Conservation (phyloP, 2,113 vertebrate genomes). For the Malurus alboscapulatus region DNA sequence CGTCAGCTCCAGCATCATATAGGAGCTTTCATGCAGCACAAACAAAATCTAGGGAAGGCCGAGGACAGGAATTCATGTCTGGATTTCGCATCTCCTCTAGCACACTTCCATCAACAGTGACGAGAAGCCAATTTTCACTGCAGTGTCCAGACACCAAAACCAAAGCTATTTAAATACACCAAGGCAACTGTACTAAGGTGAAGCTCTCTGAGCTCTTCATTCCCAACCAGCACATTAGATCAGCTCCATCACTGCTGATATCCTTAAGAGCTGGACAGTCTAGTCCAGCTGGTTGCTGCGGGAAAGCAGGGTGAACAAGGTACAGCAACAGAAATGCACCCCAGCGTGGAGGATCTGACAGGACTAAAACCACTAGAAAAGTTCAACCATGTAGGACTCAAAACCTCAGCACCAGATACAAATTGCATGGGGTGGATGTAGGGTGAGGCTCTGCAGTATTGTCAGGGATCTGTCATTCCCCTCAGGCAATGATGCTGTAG, state of each 20-base stretch:
- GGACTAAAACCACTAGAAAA: background rate
- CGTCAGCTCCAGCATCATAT: background rate
- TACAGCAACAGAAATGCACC: background rate
- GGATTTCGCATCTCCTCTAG: background rate
- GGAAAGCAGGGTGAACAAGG: background rate
- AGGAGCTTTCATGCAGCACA: background rate
- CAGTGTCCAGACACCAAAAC: background rate
- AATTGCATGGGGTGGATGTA: background rate
- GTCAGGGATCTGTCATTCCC: background rate
- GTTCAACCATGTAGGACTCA: accelerated
- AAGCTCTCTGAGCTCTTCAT: background rate
- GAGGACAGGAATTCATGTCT: background rate
- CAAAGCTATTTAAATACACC: background rate
- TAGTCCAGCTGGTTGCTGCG: background rate
- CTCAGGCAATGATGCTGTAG: accelerated
- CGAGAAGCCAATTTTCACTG: background rate
- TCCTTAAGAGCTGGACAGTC: background rate
- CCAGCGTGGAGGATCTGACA: background rate
- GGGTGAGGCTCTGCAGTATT: background rate
- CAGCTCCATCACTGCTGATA: background rate
- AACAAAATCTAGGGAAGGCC: background rate
- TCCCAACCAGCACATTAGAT: accelerated
- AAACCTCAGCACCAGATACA: background rate
- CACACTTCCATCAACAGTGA: background rate
- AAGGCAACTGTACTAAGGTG: background rate